Percentiles rank a stretch among this genome's conserved stretches.
phyloP scores from a whole-genome alignment of 2,797 vertebrate species.

The Helarctos malayanus region DNA sequence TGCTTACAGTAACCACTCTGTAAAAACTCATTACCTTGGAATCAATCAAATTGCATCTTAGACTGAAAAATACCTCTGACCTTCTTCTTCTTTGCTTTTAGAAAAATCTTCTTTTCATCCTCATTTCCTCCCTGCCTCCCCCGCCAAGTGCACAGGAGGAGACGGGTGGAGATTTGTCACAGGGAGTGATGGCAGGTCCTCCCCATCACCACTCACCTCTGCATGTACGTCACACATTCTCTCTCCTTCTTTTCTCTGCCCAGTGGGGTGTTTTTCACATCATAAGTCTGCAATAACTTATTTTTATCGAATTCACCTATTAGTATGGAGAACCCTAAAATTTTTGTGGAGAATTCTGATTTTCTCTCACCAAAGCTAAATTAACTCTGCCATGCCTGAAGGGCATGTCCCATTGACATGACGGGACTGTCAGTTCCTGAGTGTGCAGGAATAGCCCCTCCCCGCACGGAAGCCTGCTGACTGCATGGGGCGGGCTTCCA shows the following conservation, averaged over 20 bases:
- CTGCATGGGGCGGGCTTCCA: neutral
- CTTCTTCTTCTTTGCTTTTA: neutral
- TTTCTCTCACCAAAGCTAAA: constrained; percentile 15
- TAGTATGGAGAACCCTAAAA: neutral
- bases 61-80: neutral
- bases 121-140: neutral
- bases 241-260: neutral
- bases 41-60: neutral
- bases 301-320: neutral
- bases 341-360: neutral
- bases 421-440: neutral
- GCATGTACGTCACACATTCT: neutral
- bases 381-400: neutral
- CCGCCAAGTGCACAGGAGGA: neutral
- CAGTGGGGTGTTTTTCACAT: neutral
- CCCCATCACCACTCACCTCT: neutral
- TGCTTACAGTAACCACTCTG: neutral
- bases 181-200: neutral
- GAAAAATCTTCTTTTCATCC: neutral
- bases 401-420: neutral
- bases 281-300: neutral
- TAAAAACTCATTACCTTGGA: neutral
- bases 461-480: neutral
- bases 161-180: neutral
- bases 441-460: neutral